Evolutionary conservation across 2,888 invertebrate genomes (phyloP), one percentile per base, ranked within the genome.

Genomic region (Apamea sordens): DNA sequence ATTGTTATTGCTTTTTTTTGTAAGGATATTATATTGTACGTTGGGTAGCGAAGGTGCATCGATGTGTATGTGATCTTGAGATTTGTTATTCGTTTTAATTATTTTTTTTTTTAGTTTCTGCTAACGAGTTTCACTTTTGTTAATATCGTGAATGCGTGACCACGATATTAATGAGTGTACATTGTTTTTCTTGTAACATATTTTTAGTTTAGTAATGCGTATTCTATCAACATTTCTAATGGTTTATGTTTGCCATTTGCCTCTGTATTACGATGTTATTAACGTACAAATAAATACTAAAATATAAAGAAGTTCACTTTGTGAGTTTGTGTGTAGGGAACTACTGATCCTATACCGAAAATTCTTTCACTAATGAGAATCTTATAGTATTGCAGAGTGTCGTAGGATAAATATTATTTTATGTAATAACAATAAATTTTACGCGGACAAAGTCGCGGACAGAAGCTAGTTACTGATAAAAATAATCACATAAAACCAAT

Each of bases 1-100:
- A 65, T 53, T 82, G 61, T 77, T 53, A 71, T 65, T 78, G 41
- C 75, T 72, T 67, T 77, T 75, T 80, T 77, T 24, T 36, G 32
- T n/a, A 21, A 73, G 3, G 32, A 56, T 68, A 15, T 76, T 36
- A 56, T 59, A 65, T 56, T n/a, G 32, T 7, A 24, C 11, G 7
- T 24, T 61, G 24, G 13, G 24, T 28, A 56, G 73, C 8, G 44
- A 59, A 79, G 64, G 64, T 74, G 63, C n/a, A 18, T 32, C n/a
- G 64, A 21, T 0, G 21, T 11, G 8, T 67, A 56, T 47, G 4
- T 53, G 44, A 36, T 44, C 8, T 53, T 71, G 15, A 28, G 28
- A 24, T 47, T 21, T 56, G 28, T 70, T 68, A 1, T 53, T 47
- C 3, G 13, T 24, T 70, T 63, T 21, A 11, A 47, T 21, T 32